Evolutionary conservation across 2,113 vertebrate species (phyloP).

Genomic region (Corapipo altera): DNA sequence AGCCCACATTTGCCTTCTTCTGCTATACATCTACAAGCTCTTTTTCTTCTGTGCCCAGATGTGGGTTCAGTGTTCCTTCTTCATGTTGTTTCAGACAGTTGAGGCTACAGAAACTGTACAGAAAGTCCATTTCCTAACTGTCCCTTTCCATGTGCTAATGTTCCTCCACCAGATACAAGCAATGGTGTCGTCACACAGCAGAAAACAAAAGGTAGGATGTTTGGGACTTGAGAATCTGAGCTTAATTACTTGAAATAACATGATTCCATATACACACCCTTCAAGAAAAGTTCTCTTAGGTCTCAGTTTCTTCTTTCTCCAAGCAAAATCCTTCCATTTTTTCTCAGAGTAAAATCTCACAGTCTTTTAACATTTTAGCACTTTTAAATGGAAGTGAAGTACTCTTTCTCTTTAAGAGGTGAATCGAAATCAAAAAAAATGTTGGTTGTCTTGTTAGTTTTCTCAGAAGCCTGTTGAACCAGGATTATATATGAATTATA

Average conservation of each 20-base stretch:
- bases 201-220: background rate
- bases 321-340: background rate
- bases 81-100: background rate
- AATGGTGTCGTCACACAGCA: background rate
- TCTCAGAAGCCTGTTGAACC: background rate
- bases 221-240: background rate
- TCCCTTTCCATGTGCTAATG: background rate
- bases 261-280: background rate
- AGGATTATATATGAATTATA: background rate
- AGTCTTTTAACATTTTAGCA: background rate
- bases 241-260: background rate
- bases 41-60: rapidly evolving
- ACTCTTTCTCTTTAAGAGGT: background rate
- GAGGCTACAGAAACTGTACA: background rate
- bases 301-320: background rate
- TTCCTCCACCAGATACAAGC: background rate
- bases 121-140: background rate
- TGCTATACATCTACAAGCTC: background rate
- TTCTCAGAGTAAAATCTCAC: background rate
- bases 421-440: background rate
- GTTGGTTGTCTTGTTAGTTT: background rate
- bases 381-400: background rate
- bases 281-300: background rate
- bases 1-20: rapidly evolving
- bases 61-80: background rate